These are phyloP conservation scores for Otis tarda DNA, from an alignment of 2,113 vertebrate genomes.

Conservation along the genomic window DNA sequence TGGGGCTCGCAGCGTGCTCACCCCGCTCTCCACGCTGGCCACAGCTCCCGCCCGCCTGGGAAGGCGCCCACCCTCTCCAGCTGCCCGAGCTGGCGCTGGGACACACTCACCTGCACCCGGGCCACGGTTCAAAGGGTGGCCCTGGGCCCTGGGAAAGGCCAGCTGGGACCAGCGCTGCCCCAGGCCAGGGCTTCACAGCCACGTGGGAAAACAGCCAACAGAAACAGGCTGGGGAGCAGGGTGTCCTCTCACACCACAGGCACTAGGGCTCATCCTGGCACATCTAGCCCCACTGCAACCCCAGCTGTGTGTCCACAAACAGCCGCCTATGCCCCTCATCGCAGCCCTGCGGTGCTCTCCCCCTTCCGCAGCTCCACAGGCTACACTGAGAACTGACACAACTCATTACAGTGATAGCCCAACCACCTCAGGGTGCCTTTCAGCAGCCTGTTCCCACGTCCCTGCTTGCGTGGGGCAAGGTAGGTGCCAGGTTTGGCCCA, in stretches of 20 bases:
- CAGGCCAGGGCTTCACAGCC: background rate
- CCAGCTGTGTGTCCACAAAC: background rate
- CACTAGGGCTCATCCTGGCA: background rate
- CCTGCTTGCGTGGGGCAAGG: rapidly evolving
- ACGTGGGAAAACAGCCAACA: background rate
- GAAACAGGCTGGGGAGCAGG: rapidly evolving
- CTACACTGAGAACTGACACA: background rate
- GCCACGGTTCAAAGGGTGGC: background rate
- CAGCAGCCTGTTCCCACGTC: rapidly evolving
- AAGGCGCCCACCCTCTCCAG: background rate
- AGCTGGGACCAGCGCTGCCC: background rate
- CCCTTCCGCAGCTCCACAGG: background rate
- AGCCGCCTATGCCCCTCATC: background rate
- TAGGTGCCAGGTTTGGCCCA: rapidly evolving
- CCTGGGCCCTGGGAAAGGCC: background rate
- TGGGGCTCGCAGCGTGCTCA: rapidly evolving
- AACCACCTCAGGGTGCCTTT: background rate
- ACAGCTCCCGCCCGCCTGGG: background rate
- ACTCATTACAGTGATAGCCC: background rate
- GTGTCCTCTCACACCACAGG: background rate
- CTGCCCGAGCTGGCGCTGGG: background rate
- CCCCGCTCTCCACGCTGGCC: background rate
- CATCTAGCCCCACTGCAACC: background rate
- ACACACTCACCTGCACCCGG: background rate
- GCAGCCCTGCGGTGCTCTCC: background rate